Percentiles rank a stretch among this genome's conserved stretches.
phyloP scores from a whole-genome alignment of 2,888 invertebrate genomes.

The Graphium colonna region DNA sequence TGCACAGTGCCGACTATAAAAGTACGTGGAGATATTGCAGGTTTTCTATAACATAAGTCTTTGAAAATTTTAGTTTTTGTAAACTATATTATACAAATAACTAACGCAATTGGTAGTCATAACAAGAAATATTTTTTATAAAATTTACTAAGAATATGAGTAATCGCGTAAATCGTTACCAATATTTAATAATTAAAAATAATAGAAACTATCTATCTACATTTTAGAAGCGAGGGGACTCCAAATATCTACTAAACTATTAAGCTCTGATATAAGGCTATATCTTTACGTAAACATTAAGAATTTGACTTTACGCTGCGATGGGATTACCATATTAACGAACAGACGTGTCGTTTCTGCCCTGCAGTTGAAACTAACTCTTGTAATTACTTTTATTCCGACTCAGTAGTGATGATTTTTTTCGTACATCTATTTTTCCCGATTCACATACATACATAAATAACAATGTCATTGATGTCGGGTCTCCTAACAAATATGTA shows the following conservation, averaged over 20 bases:
- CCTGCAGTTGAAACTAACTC: constrained; percentile 37
- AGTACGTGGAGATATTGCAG: no score
- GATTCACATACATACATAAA: not conserved
- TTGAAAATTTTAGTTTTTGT: not conserved
- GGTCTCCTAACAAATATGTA: no score
- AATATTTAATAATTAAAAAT: not conserved
- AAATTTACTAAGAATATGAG: not conserved
- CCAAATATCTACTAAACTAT: constrained; percentile 4
- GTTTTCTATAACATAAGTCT: not conserved
- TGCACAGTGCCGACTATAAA: no score
- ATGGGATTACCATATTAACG: constrained; percentile 70
- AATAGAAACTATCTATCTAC: not conserved
- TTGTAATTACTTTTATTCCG: constrained; percentile 35
- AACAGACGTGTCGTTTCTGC: constrained; percentile 38
- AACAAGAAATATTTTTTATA: not conserved
- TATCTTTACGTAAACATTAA: constrained; percentile 37
- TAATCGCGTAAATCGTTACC: not conserved
- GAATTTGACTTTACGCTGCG: constrained; percentile 49
- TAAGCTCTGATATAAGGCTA: not conserved
- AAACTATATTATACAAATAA: no score
- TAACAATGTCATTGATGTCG: not conserved
- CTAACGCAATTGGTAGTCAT: no score
- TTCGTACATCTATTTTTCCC: constrained; percentile 3
- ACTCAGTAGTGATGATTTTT: constrained; percentile 21
- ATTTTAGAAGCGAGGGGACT: not conserved